Percentiles rank a stretch among this genome's conserved stretches.
phyloP scores from a whole-genome alignment of 1,140 invertebrate species.

The Camponotus vicinus region DNA sequence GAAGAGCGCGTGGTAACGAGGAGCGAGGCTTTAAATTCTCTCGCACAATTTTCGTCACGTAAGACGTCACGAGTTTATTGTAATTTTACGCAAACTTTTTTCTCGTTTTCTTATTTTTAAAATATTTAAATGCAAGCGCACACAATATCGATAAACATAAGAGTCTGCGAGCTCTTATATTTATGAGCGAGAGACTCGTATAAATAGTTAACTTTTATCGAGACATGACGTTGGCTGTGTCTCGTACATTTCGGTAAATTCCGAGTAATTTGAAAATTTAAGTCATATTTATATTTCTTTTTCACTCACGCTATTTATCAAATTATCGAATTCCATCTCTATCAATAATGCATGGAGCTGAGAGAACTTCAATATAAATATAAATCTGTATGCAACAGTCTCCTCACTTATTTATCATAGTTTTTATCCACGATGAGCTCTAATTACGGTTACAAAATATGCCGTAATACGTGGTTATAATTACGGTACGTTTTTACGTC shows the following conservation, averaged over 20 bases:
- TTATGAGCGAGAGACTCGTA: neutral
- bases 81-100: neutral
- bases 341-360: neutral
- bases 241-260: neutral
- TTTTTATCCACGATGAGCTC: neutral
- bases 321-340: neutral
- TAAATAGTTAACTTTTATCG: neutral
- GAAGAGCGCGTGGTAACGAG: neutral
- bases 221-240: constrained; percentile 12
- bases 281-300: neutral
- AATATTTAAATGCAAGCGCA: neutral
- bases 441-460: neutral
- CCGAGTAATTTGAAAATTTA: constrained; percentile 23
- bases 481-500: neutral
- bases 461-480: neutral
- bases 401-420: neutral
- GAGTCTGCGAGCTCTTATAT: neutral
- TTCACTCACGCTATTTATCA: neutral
- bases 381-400: neutral
- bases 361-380: neutral
- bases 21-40: constrained; percentile 1
- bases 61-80: neutral
- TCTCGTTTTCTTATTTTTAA: neutral
- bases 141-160: neutral
- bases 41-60: neutral